Evolutionary conservation across 2,113 vertebrate species (phyloP).

Genomic region (Gambusia holbrooki): DNA sequence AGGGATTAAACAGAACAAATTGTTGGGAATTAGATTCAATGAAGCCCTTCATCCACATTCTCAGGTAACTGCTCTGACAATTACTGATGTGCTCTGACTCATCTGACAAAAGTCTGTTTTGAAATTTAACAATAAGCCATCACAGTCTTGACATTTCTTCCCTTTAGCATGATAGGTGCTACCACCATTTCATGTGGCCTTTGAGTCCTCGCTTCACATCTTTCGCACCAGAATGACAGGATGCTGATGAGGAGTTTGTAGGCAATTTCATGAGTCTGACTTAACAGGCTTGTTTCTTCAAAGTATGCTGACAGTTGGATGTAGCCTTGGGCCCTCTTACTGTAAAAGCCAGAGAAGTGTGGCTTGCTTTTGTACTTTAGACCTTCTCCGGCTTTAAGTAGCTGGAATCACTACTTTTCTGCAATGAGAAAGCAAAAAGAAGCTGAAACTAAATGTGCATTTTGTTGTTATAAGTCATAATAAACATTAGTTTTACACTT

Average conservation of each 20-base stretch:
- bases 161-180: conserved; percentile 19
- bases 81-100: conserved; percentile 9
- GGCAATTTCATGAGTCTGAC: conserved; percentile 35
- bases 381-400: not conserved
- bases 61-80: conserved; percentile 8
- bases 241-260: conserved; percentile 46
- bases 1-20: not conserved
- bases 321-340: conserved; percentile 15
- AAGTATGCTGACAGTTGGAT: conserved; percentile 31
- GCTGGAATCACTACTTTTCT: not conserved
- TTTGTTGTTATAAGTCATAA: too few relatives aligned
- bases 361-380: not conserved
- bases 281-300: conserved; percentile 37
- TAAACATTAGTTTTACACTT: not conserved
- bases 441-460: not conserved
- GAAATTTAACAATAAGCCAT: conserved; percentile 21
- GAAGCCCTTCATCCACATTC: not conserved
- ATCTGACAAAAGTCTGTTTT: conserved; percentile 18
- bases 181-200: conserved; percentile 37
- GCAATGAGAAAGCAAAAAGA: not conserved
- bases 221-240: conserved; percentile 31
- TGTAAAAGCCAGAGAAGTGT: conserved; percentile 5
- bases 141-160: conserved; percentile 39
- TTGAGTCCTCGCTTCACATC: conserved; percentile 37
- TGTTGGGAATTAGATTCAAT: not conserved